phyloP scores from a whole-genome alignment of 2,888 invertebrate genomes.

The Craniophora ligustri region DNA sequence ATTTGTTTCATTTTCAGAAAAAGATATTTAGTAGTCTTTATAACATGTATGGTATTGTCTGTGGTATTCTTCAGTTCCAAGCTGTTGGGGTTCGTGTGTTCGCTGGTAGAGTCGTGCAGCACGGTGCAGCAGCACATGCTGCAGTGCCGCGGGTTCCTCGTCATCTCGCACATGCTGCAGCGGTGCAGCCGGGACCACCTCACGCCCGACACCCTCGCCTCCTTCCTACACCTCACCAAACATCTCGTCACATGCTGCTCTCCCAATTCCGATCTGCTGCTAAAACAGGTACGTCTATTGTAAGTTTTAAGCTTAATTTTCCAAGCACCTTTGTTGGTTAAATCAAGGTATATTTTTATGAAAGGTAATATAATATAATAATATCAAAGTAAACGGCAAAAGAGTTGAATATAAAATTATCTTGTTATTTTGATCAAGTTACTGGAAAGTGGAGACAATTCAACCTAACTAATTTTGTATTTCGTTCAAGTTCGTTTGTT shows the following conservation, averaged over 20 bases:
- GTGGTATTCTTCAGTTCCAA: constrained; percentile 92
- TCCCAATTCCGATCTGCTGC: constrained; percentile 96
- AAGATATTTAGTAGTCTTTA: too few species aligned
- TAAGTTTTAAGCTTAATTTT: not conserved
- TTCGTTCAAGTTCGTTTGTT: constrained; percentile 45
- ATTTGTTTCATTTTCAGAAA: too few species aligned
- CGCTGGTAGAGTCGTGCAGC: constrained; percentile 98
- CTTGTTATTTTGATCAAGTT: constrained; percentile 41
- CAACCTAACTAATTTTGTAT: constrained; percentile 37
- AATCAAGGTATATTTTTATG: not conserved
- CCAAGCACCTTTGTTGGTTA: not conserved
- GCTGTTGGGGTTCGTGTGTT: constrained; percentile 98
- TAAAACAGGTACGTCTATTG: constrained; percentile 93
- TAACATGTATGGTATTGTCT: not conserved
- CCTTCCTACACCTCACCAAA: constrained; percentile 96
- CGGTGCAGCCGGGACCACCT: constrained; percentile 97
- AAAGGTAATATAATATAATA: constrained; percentile 5
- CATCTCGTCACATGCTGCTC: constrained; percentile 97
- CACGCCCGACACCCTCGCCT: constrained; percentile 97
- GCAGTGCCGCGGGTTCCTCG: constrained; percentile 99
- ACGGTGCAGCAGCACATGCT: constrained; percentile 99
- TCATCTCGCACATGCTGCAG: constrained; percentile 99
- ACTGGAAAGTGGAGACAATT: constrained; percentile 28
- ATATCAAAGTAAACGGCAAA: constrained; percentile 12
- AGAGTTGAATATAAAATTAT: constrained; percentile 12